Conservation (phyloP, 2,113 vertebrate species). For the Cervus canadensis region DNA sequence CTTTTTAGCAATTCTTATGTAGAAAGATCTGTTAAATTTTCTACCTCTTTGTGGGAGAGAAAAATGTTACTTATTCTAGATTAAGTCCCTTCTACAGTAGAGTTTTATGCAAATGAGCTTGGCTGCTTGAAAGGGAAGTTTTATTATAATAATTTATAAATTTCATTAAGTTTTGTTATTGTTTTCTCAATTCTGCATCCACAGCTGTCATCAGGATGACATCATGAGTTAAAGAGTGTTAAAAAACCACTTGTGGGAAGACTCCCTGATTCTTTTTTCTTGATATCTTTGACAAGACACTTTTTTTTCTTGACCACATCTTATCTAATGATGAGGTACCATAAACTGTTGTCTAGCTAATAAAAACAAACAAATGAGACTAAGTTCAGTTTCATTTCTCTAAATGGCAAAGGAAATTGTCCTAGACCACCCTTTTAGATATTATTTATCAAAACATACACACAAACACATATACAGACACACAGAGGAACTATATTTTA, state of each 20-base stretch:
- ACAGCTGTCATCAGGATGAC: constrained; percentile 40
- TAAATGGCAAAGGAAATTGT: not conserved
- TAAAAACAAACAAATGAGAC: not conserved
- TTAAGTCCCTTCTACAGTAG: constrained; percentile 41
- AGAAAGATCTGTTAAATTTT: constrained; percentile 18
- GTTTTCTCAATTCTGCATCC: constrained; percentile 63
- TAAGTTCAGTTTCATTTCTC: not conserved
- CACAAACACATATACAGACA: not conserved
- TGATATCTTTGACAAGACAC: constrained; percentile 15
- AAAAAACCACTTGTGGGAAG: constrained; percentile 37
- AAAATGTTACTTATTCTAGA: constrained; percentile 70
- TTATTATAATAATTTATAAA: constrained; percentile 70
- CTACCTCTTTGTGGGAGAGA: constrained; percentile 42
- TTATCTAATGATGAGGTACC: constrained; percentile 43
- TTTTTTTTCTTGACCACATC: constrained; percentile 4
- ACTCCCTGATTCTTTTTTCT: not conserved
- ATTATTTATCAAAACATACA: not conserved
- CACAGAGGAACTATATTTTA: not conserved
- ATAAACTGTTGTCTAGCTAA: not conserved
- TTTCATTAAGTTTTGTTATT: constrained; percentile 69
- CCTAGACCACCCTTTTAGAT: not conserved
- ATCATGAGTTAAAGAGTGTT: not conserved
- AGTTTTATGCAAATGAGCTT: constrained; percentile 70
- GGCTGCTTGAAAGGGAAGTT: constrained; percentile 39
- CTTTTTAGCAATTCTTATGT: constrained; percentile 33